These are phyloP conservation scores for Apomyelois bistriatella DNA, from an alignment of 2,888 invertebrate species.

Conservation along the genomic window DNA sequence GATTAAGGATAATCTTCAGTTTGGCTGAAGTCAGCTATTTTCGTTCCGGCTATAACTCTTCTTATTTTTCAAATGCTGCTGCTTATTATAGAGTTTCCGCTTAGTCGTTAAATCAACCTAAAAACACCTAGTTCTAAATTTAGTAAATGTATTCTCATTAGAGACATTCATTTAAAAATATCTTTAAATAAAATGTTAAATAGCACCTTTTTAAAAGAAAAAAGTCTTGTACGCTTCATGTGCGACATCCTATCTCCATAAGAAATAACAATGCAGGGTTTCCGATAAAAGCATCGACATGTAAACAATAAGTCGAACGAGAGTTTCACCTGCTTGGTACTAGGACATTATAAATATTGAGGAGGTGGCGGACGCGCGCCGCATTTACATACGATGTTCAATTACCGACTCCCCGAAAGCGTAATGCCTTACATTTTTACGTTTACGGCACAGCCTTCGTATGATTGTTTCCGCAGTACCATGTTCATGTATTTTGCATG, in stretches of 20 bases:
- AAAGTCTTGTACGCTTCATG: not conserved
- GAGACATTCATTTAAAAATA: not conserved
- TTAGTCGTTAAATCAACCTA: not conserved
- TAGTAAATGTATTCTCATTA: too few species aligned
- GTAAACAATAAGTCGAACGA: slow-evolving; percentile 48
- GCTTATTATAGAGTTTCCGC: not conserved
- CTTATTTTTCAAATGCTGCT: slow-evolving; percentile 3
- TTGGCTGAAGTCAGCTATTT: slow-evolving; percentile 11
- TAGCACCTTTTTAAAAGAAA: not conserved
- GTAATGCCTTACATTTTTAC: slow-evolving; percentile 56
- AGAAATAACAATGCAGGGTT: slow-evolving; percentile 14
- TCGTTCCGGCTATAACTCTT: not conserved
- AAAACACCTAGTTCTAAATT: not conserved
- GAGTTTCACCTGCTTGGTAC: slow-evolving; percentile 60
- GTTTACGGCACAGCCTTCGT: slow-evolving; percentile 38
- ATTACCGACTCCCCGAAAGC: slow-evolving; percentile 65
- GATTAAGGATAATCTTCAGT: slow-evolving; percentile 30
- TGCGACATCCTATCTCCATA: not conserved
- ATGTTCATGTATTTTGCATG: slow-evolving; percentile 32
- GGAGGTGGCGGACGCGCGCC: slow-evolving; percentile 59
- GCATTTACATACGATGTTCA: slow-evolving; percentile 72
- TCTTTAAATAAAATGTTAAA: not conserved
- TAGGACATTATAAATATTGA: slow-evolving; percentile 64
- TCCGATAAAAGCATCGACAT: slow-evolving; percentile 16
- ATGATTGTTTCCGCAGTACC: slow-evolving; percentile 40